Conservation (phyloP, 2,888 invertebrate genomes). For the Venusia cambrica region DNA sequence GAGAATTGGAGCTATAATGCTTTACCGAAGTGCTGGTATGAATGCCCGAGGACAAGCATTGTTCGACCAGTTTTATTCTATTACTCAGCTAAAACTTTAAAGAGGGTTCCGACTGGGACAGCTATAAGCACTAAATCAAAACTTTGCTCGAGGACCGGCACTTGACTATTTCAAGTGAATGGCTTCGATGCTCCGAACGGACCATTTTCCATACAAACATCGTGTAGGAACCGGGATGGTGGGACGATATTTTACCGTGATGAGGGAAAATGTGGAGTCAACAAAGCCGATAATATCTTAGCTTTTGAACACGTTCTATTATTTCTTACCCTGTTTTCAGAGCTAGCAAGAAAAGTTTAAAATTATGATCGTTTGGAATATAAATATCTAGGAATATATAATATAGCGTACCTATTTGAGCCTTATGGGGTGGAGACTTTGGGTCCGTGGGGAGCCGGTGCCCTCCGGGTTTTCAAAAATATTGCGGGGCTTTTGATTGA, state of each 20-base stretch:
- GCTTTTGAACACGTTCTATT: no score
- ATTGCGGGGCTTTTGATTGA: no score
- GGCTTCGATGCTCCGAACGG: slow-evolving; percentile 52
- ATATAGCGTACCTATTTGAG: no score
- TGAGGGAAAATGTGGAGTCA: slow-evolving; percentile 31
- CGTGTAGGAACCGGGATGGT: slow-evolving; percentile 43
- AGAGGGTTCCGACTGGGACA: slow-evolving; percentile 68
- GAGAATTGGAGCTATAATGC: slow-evolving; percentile 8
- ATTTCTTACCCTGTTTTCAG: no score
- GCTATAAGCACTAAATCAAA: slow-evolving; percentile 79
- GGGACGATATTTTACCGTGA: slow-evolving; percentile 40
- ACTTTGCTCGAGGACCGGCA: slow-evolving; percentile 64
- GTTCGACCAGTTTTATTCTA: slow-evolving; percentile 77
- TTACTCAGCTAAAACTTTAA: slow-evolving; percentile 74
- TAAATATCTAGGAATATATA: no score
- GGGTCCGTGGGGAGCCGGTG: no score
- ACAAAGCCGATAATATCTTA: no score
- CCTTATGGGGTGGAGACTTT: no score
- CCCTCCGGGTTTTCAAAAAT: no score
- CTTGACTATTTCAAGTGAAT: slow-evolving; percentile 64
- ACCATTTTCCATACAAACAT: slow-evolving; percentile 55
- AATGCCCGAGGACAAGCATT: slow-evolving; percentile 61
- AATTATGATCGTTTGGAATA: no score
- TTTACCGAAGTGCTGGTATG: slow-evolving; percentile 48
- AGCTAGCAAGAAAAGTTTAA: no score